Percentiles rank a stretch among this genome's conserved stretches.
phyloP scores from a whole-genome alignment of 2,797 vertebrate species.

The Erethizon dorsatum region DNA sequence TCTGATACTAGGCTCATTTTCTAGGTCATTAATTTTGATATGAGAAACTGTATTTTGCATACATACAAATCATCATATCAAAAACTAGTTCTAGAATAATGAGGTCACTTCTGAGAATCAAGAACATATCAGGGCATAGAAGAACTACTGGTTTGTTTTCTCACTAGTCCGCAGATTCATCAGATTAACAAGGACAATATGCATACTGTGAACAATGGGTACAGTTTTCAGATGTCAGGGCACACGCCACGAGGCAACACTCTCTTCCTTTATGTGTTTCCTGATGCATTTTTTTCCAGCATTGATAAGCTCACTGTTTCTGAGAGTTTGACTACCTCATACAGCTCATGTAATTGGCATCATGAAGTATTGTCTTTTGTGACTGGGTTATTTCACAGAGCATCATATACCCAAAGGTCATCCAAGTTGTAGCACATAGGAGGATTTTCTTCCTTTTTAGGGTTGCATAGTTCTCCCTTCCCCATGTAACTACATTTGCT shows the following conservation, averaged over 20 bases:
- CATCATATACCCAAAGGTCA: background rate
- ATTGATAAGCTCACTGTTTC: background rate
- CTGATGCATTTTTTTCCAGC: background rate
- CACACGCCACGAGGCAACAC: background rate
- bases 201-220: background rate
- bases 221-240: background rate
- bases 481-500: background rate
- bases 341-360: background rate
- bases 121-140: background rate
- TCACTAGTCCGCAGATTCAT: background rate
- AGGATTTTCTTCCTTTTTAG: background rate
- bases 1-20: conserved; percentile 30
- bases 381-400: background rate
- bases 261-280: background rate
- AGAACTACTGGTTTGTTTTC: background rate
- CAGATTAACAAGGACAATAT: background rate
- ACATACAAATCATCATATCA: background rate
- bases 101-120: conserved; percentile 49
- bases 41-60: background rate
- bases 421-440: background rate
- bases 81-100: conserved; percentile 49
- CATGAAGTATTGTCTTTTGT: background rate
- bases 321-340: background rate
- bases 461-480: background rate
- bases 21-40: conserved; percentile 30